Conservation (phyloP, 2,113 vertebrate genomes). For the Labrus mixtus region DNA sequence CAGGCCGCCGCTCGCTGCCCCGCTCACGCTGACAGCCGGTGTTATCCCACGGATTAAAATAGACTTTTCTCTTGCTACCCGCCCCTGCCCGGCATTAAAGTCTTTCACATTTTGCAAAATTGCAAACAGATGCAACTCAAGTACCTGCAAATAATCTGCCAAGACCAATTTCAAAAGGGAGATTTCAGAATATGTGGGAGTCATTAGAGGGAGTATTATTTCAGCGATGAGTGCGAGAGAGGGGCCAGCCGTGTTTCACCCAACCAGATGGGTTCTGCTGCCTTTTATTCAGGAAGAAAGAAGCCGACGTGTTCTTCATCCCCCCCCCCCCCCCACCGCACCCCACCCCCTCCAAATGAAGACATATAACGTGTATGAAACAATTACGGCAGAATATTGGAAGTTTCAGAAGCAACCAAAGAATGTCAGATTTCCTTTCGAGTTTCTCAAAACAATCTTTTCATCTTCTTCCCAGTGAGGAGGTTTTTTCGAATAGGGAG, state of each 20-base stretch:
- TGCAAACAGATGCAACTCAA: constrained; percentile 99
- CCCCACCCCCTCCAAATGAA: constrained; percentile 87
- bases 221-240: constrained; percentile 98
- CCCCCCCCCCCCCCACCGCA: constrained; percentile 24
- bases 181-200: constrained; percentile 99
- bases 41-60: constrained; percentile 96
- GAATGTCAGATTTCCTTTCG: constrained; percentile 95
- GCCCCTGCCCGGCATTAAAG: constrained; percentile 93
- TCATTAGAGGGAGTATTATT: constrained; percentile 99
- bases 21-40: constrained; percentile 90
- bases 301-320: constrained; percentile 78
- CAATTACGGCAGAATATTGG: constrained; percentile 96
- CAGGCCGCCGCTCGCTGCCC: constrained; percentile 25
- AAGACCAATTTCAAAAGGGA: constrained; percentile 99
- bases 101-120: constrained; percentile 99
- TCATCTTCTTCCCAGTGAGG: constrained; percentile 77
- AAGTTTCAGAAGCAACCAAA: constrained; percentile 96
- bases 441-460: constrained; percentile 84
- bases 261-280: constrained; percentile 99
- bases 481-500: constrained; percentile 50
- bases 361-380: constrained; percentile 95
- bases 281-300: constrained; percentile 90
- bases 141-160: constrained; percentile 99
- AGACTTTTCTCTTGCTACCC: constrained; percentile 87
- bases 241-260: constrained; percentile 96